Conservation (phyloP, 92 coral and sea anemone species). For the Heteractis magnifica region DNA sequence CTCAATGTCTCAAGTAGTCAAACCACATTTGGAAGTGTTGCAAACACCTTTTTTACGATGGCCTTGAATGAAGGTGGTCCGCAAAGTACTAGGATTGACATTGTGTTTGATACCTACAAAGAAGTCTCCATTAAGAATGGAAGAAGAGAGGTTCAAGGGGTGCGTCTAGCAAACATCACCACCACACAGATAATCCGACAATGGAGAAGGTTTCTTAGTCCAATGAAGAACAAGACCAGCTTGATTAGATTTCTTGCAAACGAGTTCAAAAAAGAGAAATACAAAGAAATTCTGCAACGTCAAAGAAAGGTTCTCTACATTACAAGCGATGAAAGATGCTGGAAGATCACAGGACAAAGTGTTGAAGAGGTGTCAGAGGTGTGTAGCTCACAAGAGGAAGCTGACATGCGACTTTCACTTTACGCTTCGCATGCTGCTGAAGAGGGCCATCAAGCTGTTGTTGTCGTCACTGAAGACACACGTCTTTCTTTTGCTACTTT, state of each 20-base stretch:
- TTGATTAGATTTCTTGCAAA: conserved; percentile 17
- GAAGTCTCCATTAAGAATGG: conserved; percentile 49
- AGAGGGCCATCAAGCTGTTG: too few relatives aligned
- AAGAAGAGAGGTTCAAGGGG: conserved; percentile 47
- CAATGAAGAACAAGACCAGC: conserved; percentile 45
- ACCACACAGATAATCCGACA: conserved; percentile 32
- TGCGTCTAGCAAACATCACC: conserved; percentile 31
- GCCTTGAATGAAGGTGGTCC: conserved; percentile 37
- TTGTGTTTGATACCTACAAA: conserved; percentile 36
- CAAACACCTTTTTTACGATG: conserved; percentile 8
- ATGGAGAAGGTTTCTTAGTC: conserved; percentile 52
- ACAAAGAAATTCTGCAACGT: conserved; percentile 7
- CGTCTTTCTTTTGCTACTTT: too few relatives aligned
- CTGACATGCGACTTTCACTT: too few relatives aligned
- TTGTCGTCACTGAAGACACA: too few relatives aligned
- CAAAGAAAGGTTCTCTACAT: too few relatives aligned
- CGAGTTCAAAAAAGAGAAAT: conserved; percentile 23
- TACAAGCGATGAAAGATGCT: too few relatives aligned
- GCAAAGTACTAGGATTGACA: conserved; percentile 33
- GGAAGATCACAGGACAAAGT: too few relatives aligned
- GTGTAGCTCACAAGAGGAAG: too few relatives aligned
- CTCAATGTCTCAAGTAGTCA: background rate
- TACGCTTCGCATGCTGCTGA: too few relatives aligned
- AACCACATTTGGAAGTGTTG: conserved; percentile 34
- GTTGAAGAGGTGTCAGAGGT: too few relatives aligned